Conservation (phyloP, 2,888 invertebrate species). For the Eueremaeus valkanovi region DNA sequence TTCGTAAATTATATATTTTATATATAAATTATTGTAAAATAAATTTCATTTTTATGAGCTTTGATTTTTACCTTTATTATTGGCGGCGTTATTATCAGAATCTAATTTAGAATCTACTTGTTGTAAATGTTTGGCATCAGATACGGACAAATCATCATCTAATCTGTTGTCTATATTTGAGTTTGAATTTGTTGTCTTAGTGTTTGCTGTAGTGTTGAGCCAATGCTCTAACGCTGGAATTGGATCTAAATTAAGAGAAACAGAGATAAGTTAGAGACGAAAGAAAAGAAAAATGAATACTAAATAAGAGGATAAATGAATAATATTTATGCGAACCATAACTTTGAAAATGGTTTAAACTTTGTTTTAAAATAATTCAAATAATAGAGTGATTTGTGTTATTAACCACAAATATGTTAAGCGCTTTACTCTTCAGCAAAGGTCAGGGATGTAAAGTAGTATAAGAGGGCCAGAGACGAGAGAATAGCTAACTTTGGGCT, state of each 20-base stretch:
- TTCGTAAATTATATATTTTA: too few relatives aligned
- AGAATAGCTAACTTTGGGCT: background rate
- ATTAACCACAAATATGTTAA: slow-evolving; percentile 17
- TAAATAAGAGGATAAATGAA: background rate
- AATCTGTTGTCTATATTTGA: slow-evolving; percentile 34
- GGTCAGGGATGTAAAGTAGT: slow-evolving; percentile 6
- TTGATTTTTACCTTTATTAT: slow-evolving; percentile 30
- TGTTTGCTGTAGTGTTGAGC: slow-evolving; percentile 26
- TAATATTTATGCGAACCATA: background rate
- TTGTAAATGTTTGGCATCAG: slow-evolving; percentile 34
- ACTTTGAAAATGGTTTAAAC: background rate
- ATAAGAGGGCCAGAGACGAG: background rate
- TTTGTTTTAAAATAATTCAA: background rate
- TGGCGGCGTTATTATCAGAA: slow-evolving; percentile 12
- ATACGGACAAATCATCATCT: slow-evolving; percentile 30
- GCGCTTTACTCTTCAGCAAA: background rate
- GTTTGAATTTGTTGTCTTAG: background rate
- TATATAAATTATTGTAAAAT: too few relatives aligned
- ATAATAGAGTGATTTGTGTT: slow-evolving; percentile 27
- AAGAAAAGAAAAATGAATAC: background rate
- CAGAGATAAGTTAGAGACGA: background rate
- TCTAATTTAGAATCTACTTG: slow-evolving; percentile 32
- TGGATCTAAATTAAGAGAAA: slow-evolving; percentile 20
- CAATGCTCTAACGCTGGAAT: slow-evolving; percentile 35
- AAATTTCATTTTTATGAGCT: too few relatives aligned